These are phyloP conservation scores for Isurus oxyrinchus DNA, from an alignment of 2,113 vertebrate species.

Conservation along the genomic window DNA sequence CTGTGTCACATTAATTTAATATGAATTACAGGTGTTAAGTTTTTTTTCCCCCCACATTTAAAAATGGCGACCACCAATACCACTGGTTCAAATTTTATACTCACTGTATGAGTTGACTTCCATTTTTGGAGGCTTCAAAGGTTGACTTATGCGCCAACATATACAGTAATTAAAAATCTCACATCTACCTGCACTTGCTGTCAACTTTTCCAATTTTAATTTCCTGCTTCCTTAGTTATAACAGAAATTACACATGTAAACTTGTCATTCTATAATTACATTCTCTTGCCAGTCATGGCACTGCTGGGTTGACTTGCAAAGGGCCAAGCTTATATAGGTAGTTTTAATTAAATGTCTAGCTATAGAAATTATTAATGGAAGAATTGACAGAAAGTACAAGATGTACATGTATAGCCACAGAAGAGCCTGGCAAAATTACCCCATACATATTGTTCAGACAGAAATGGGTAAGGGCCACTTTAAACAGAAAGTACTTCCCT, in stretches of 20 bases:
- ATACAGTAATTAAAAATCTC: neutral
- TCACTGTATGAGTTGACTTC: too few relatives aligned
- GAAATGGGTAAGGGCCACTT: neutral
- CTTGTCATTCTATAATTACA: neutral
- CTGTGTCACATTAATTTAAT: too few relatives aligned
- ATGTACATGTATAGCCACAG: neutral
- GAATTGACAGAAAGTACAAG: neutral
- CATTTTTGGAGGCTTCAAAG: too few relatives aligned
- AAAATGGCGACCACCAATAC: too few relatives aligned
- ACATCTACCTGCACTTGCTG: neutral
- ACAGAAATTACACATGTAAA: neutral
- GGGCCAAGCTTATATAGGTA: neutral
- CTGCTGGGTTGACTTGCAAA: neutral
- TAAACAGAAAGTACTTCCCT: neutral
- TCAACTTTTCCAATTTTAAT: neutral
- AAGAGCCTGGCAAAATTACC: neutral
- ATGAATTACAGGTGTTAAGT: too few relatives aligned
- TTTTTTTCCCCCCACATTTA: too few relatives aligned
- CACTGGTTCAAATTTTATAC: too few relatives aligned
- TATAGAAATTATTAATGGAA: neutral
- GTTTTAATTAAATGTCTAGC: neutral
- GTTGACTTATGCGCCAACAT: too few relatives aligned
- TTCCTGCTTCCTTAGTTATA: neutral
- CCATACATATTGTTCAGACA: neutral
- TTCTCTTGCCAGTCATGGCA: neutral